Percentiles rank a stretch among this genome's conserved stretches.
phyloP scores from a whole-genome alignment of 2,888 invertebrate species.

The Chaitophorus viminalis region DNA sequence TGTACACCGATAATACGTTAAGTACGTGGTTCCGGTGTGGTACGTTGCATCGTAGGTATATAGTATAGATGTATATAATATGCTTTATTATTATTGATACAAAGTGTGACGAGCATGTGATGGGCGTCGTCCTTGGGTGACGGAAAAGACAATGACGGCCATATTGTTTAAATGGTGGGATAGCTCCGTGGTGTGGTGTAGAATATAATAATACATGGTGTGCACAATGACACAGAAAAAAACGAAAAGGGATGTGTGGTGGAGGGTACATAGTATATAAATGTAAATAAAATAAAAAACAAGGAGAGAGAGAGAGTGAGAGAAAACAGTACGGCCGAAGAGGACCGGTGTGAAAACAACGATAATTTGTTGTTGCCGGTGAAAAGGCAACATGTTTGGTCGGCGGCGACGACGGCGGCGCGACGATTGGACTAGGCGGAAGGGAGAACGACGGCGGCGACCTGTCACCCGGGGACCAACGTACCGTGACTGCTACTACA shows the following conservation, averaged over 20 bases:
- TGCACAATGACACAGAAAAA: neutral
- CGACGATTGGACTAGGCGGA: slow-evolving; percentile 23
- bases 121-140: slow-evolving; percentile 34
- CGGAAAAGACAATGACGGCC: slow-evolving; percentile 57
- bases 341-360: slow-evolving; percentile 58
- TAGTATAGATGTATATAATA: no score
- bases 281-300: neutral
- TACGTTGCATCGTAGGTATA: neutral
- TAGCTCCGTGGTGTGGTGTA: neutral
- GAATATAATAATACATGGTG: no score
- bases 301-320: neutral
- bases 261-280: neutral
- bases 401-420: slow-evolving; percentile 12
- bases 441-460: slow-evolving; percentile 41
- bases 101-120: slow-evolving; percentile 3
- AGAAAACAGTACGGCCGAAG: slow-evolving; percentile 6
- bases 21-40: slow-evolving; percentile 20
- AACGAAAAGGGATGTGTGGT: slow-evolving; percentile 23
- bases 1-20: neutral
- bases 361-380: slow-evolving; percentile 58
- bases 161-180: slow-evolving; percentile 60
- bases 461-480: slow-evolving; percentile 49
- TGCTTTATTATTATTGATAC: neutral
- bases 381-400: slow-evolving; percentile 43
- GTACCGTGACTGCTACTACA: slow-evolving; percentile 40